Conservation (phyloP, 2,113 vertebrate species). For the Bathybates hornii region DNA sequence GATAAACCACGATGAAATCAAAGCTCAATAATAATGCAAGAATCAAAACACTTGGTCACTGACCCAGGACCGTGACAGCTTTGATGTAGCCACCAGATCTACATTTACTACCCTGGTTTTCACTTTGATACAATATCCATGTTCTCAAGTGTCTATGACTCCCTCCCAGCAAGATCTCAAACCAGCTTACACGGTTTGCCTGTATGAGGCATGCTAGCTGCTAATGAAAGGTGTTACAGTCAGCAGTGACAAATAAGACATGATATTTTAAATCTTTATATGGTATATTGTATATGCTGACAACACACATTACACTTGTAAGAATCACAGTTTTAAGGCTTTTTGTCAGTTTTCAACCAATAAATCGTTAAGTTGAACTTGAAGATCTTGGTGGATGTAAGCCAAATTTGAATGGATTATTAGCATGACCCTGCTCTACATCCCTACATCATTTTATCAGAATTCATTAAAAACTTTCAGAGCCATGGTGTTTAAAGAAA, state of each 20-base stretch:
- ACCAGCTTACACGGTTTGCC: background rate
- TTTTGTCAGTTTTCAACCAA: background rate
- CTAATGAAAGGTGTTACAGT: background rate
- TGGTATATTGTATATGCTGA: background rate
- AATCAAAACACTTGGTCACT: background rate
- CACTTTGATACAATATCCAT: background rate
- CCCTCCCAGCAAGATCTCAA: background rate
- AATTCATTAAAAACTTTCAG: background rate
- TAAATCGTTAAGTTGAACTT: background rate
- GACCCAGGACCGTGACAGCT: background rate
- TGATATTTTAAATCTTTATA: background rate
- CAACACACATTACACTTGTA: background rate
- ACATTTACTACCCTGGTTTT: background rate
- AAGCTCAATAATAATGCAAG: background rate
- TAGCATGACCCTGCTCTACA: background rate
- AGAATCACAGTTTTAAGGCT: rapidly evolving
- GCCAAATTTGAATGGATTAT: background rate
- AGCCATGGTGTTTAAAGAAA: background rate
- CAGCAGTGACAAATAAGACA: background rate
- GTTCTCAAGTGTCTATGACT: background rate
- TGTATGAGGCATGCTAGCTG: background rate
- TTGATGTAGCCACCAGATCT: background rate
- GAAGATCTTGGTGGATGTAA: background rate
- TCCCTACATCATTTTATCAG: background rate
- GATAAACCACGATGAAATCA: background rate